Evolutionary conservation across 2,888 invertebrate genomes (phyloP), one percentile per base, ranked within the genome.

Genomic region (Drosophila koepferae): DNA sequence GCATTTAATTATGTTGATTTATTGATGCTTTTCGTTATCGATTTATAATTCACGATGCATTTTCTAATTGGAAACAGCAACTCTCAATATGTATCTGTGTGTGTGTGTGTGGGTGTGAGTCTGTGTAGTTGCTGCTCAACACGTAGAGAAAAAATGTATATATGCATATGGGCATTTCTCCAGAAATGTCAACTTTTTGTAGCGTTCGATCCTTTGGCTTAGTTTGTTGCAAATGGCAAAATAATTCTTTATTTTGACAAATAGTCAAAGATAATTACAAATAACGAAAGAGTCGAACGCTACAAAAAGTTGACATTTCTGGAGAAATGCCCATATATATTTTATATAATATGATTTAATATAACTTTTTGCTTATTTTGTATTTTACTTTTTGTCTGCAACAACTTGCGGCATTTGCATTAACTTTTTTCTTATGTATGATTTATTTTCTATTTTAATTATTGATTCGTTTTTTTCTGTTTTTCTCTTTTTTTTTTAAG

Each of bases 111-210:
- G 10, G 44, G 34, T 46, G 18, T 53, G 7, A 28, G 66, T 63
- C 48, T 56, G 55, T 49, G 31, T 63, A 77, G 63, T 77, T 70
- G 74, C 77, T 77, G 77, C 63, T 77, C 61, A 77, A 66, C 74
- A 77, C 74, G 71, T 62, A 71, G 71, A 77, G 71, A 74, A 69
- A 70, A 77, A 74, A 74, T 71, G 58, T 64, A 63, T 77, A 65
- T 69, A 76, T 76, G 63, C 63, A 71, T 28, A 28, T 28, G 28
- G 28, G 28, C 28, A 28, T 28, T 28, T 28, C 28, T 6, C 6
- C 28, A 28, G 28, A 6, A 28, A 28, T 6, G 28, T 28, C 28
- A 28, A 28, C 28, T 28, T 28, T 28, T 28, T 6, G 28, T 28
- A 28, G 28, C 28, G 28, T 28, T 28, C 28, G 4, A 28, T 6